phyloP scores from a whole-genome alignment of 2,888 invertebrate genomes.

The Octonoba sinensis region DNA sequence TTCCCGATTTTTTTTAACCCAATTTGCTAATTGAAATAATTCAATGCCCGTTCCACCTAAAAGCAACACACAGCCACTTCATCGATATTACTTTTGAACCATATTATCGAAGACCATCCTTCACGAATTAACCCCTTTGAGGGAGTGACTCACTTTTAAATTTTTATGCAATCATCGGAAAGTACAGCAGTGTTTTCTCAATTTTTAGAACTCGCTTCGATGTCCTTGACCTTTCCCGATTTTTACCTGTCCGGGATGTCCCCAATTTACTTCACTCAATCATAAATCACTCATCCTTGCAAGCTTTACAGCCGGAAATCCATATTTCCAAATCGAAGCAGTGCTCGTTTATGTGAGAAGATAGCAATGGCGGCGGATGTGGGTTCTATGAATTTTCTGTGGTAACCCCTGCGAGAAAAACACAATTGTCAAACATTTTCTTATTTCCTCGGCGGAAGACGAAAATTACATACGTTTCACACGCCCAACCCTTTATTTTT shows the following conservation, averaged over 20 bases:
- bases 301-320: slow-evolving; percentile 48
- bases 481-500: neutral
- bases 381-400: slow-evolving; percentile 15
- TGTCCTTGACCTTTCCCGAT: slow-evolving; percentile 15
- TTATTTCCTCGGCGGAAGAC: slow-evolving; percentile 52
- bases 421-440: slow-evolving; percentile 47
- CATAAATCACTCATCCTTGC: slow-evolving; percentile 20
- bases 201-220: too few species aligned
- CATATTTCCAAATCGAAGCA: slow-evolving; percentile 40
- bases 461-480: slow-evolving; percentile 44
- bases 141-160: too few species aligned
- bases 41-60: too few species aligned
- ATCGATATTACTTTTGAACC: too few species aligned
- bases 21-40: too few species aligned
- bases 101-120: too few species aligned
- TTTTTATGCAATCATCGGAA: too few species aligned
- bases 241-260: neutral
- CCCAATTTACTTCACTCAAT: neutral
- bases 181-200: too few species aligned
- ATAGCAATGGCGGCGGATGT: slow-evolving; percentile 43
- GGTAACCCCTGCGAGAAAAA: slow-evolving; percentile 47
- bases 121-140: too few species aligned
- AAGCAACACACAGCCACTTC: too few species aligned
- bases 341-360: slow-evolving; percentile 38
- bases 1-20: too few species aligned